A percentile compares a stretch with the other conserved stretches of the same genome.
These are phyloP conservation scores for Dreissena polymorpha DNA, from an alignment of 1,140 invertebrate genomes.

Conservation along the genomic window DNA sequence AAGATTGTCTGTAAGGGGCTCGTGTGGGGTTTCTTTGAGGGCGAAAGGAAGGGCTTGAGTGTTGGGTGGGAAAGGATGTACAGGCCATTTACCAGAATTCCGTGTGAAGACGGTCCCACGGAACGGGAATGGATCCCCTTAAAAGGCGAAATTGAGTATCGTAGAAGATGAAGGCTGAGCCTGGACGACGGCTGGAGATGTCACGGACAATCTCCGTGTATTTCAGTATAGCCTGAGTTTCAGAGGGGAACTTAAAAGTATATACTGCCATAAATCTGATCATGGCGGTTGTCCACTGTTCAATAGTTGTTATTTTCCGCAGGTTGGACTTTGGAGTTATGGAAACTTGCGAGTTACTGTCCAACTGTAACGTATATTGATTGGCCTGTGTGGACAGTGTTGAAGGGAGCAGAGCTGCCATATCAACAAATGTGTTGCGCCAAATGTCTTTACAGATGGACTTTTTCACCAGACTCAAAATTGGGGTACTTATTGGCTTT, in stretches of 20 bases:
- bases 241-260: constrained; percentile 7
- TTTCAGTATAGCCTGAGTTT: constrained; percentile 25
- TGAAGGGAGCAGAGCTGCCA: neutral
- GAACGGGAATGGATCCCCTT: neutral
- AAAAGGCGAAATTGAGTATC: constrained; percentile 26
- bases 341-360: neutral
- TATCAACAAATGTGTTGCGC: constrained; percentile 21
- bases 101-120: constrained; percentile 19
- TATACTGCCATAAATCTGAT: constrained; percentile 14
- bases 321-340: too few species aligned
- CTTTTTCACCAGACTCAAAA: neutral
- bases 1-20: neutral
- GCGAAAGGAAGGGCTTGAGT: neutral
- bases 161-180: constrained; percentile 9
- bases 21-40: neutral
- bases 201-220: constrained; percentile 32
- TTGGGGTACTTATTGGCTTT: neutral
- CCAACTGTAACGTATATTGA: constrained; percentile 18
- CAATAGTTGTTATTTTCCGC: constrained; percentile 4
- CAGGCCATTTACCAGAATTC: constrained; percentile 27
- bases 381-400: neutral
- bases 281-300: constrained; percentile 21
- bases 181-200: constrained; percentile 11
- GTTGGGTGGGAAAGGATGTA: neutral
- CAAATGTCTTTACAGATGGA: constrained; percentile 4